A percentile compares a stretch with the other conserved stretches of the same genome.
Conservation (phyloP, 2,113 vertebrate genomes). For the Cyanoderma ruficeps region DNA sequence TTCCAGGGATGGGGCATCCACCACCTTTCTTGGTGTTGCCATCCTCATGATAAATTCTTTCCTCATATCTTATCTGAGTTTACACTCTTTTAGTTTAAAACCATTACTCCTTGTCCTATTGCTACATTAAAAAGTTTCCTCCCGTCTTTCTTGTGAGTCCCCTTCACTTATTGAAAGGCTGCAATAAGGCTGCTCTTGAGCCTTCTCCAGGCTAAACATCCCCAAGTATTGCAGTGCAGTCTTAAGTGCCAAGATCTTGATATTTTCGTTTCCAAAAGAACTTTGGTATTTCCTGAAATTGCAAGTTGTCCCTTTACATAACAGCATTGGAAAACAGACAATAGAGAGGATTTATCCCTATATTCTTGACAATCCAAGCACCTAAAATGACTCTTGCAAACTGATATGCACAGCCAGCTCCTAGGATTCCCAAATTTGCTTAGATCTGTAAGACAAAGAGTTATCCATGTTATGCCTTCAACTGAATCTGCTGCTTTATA, state of each 20-base stretch:
- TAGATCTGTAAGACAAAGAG: background rate
- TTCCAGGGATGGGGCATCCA: background rate
- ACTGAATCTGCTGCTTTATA: background rate
- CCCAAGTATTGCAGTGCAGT: background rate
- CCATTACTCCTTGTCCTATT: background rate
- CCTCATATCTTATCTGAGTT: background rate
- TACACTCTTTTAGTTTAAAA: background rate
- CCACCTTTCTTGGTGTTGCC: background rate
- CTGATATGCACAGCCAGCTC: background rate
- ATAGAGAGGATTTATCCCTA: background rate
- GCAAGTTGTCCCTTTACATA: background rate
- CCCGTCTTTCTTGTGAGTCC: background rate
- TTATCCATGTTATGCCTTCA: background rate
- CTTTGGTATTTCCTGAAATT: constrained; percentile 17
- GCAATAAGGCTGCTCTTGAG: background rate
- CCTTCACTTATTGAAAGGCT: background rate
- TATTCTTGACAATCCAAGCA: background rate
- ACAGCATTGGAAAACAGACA: background rate
- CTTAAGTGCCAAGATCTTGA: background rate
- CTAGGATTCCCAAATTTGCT: background rate
- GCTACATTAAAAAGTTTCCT: background rate
- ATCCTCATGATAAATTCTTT: background rate
- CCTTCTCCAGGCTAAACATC: background rate
- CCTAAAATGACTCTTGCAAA: background rate
- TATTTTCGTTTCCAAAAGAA: constrained; percentile 11